Evolutionary conservation across 2,797 vertebrate genomes (phyloP), one percentile per base, ranked within the genome.

Genomic region (Rhodeus uyekii): DNA sequence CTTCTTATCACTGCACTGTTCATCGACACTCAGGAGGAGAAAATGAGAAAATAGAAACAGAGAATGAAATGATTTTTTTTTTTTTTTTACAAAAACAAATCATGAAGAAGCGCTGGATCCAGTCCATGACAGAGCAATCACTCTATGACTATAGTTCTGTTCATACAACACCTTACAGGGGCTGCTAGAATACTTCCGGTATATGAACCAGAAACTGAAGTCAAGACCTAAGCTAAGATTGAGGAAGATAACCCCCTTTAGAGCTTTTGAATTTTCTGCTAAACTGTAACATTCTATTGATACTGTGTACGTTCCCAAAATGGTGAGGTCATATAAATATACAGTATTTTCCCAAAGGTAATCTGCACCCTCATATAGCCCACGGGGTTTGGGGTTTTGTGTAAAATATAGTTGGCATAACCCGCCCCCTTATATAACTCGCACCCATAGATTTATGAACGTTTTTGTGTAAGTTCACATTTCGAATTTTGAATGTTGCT

Each of bases 1-100:
- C 87, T 86, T 85, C 85, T 76, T 79, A 79, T 42, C 82, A 67
- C 77, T 24, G 22, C 64, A 60, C 8, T n/a, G 42, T 32, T 55
- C 22, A 44, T 53, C 19, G 27, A 74, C 68, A 68, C 24, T 50
- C 16, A 80, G 58, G 29, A 39, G 63, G n/a, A 58, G 72, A 78
- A 60, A 53, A 63, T 32, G 32, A 64, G 32, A 61, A 22, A 78
- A 36, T 34, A n/a, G 58, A 36, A 29, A 64, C 14, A 4, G 9
- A 72, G 42, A 73, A 81, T 61, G n/a, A 36, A 73, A 39, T 36
- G 67, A 63, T 63, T 53, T 10, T 75, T 27, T 71, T 78, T 63
- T 53, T 10, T 75, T 27, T 71, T 78, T 64, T 44, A 78, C 32
- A 44, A 55, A 71, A 78, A 10, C 18, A 6, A 61, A 53, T 38